Percentiles rank a stretch among this genome's conserved stretches.
phyloP scores from a whole-genome alignment of 2,113 vertebrate species.

The Larimichthys polyactis region DNA sequence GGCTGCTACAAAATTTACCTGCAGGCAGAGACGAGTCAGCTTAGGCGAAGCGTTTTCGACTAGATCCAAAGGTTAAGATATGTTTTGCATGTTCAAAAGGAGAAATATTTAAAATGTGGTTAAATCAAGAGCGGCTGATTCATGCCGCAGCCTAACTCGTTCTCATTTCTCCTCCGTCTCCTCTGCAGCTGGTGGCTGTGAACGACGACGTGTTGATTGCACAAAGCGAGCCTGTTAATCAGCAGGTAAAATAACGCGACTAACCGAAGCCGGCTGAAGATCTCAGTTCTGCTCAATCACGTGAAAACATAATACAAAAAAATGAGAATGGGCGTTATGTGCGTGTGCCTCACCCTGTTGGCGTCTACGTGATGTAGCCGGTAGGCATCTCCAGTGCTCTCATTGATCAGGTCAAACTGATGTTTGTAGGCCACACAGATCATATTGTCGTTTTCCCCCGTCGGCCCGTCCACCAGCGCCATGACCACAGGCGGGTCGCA shows the following conservation, averaged over 20 bases:
- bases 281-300: constrained; percentile 5
- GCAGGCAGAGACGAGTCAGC: constrained; percentile 72
- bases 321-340: too few relatives aligned
- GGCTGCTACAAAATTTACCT: constrained; percentile 98
- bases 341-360: constrained; percentile 87
- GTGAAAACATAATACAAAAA: background rate
- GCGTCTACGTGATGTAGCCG: constrained; percentile 93
- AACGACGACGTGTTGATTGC: too few relatives aligned
- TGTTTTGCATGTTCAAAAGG: background rate
- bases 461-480: constrained; percentile 95
- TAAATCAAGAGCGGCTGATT: constrained; percentile 43
- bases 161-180: background rate
- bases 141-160: background rate
- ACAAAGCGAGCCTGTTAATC: constrained; percentile 25
- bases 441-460: constrained; percentile 96
- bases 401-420: constrained; percentile 97
- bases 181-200: constrained; percentile 36
- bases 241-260: constrained; percentile 55
- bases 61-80: constrained; percentile 30
- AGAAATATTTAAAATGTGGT: constrained; percentile 15
- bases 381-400: constrained; percentile 96
- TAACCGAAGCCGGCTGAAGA: constrained; percentile 6
- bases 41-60: constrained; percentile 32
- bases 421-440: constrained; percentile 98
- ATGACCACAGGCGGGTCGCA: constrained; percentile 94